Base-by-base conservation (phyloP, 2,888 invertebrate species). In the Drosophila diplacantha region DNA sequence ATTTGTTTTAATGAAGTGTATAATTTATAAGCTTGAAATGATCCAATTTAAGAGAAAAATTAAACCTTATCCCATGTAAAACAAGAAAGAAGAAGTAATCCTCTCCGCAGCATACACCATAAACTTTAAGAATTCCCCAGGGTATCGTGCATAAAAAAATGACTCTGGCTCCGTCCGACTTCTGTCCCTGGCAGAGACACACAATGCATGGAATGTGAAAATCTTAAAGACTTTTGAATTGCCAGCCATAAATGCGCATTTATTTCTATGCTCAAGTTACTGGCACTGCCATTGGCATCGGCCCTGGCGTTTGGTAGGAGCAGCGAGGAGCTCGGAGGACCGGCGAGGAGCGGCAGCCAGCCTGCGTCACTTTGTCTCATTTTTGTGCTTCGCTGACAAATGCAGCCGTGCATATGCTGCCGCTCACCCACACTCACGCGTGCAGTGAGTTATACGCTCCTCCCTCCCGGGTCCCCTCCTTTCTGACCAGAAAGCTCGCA, bases 211-310 rank as follows among this genome's bases (percentile, higher is more conserved):
- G 83, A 81, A 81, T 81, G 83, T 74, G 80, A 71, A 79, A 81
- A 81, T 81, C 80, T 81, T 81, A 81, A 81, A 81, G 80, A 81
- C 80, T 83, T 81, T 81, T 83, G 80, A 83, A 81, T 81, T 81
- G 80, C 83, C 83, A 68, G 70, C 82, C 83, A 81, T 81, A 81
- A 81, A 83, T 81, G 80, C 80, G 83, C 80, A 80, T 80, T 83
- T 80, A 80, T 80, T 79, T 81, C 83, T 80, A 77, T 81, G 81
- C 78, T 80, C 83, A 74, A 81, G 79, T 81, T 74, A 68, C 77
- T 60, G 64, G 52, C 50, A 29, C 24, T 54, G 62, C 55, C 16
- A 18, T 34, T 35, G 50, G 50, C 22, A 18, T 5, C n/a, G 31
- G 46, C 2, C 9, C 16, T 31, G n/a, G 47, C 16, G 32, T 47